Evolutionary conservation across 2,797 vertebrate genomes (phyloP).

Genomic region (Helarctos malayanus): DNA sequence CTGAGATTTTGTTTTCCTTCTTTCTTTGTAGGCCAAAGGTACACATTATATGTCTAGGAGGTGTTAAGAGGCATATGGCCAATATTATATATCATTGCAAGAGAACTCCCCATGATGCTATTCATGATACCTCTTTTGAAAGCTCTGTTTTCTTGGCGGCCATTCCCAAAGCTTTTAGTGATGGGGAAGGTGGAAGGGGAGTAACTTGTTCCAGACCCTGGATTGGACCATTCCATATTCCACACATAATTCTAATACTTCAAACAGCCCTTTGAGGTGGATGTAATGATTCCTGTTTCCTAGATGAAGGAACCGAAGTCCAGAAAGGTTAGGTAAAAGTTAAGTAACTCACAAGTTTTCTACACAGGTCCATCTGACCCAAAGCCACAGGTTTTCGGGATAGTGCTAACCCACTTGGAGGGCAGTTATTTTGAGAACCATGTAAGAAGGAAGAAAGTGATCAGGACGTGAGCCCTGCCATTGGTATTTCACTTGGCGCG

Average conservation of each 20-base stretch:
- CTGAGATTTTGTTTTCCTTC: background rate
- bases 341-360: conserved; percentile 3
- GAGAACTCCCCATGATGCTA: background rate
- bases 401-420: background rate
- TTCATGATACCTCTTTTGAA: background rate
- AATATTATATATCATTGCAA: background rate
- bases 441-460: background rate
- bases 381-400: background rate
- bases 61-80: background rate
- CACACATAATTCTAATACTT: background rate
- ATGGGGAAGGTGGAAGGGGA: background rate
- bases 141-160: background rate
- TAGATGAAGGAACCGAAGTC: conserved; percentile 36
- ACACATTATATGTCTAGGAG: background rate
- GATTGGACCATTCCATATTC: background rate
- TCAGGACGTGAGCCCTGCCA: background rate
- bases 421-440: conserved; percentile 56
- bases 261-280: background rate
- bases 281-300: background rate
- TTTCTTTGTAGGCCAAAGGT: conserved; percentile 1
- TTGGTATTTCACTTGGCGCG: conserved; percentile 73
- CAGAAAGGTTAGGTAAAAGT: conserved; percentile 17
- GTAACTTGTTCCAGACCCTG: background rate
- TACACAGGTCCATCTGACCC: background rate
- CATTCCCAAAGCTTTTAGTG: background rate